Evolutionary conservation across 2,113 vertebrate genomes (phyloP).

Genomic region (Australoheros scitulus): DNA sequence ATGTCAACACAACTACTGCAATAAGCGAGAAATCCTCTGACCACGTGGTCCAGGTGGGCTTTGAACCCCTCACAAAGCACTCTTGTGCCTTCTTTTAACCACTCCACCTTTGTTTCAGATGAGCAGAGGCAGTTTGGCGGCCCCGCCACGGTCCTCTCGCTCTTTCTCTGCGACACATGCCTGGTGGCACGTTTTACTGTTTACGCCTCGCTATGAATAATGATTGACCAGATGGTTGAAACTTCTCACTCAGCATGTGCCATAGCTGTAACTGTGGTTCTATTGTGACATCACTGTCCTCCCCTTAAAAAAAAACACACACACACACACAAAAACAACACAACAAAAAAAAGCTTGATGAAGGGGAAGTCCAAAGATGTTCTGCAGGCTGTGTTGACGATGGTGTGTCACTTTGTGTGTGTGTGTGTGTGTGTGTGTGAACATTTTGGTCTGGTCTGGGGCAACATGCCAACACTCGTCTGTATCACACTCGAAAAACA

Average conservation of each 20-base stretch:
- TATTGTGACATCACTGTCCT: slow-evolving; percentile 49
- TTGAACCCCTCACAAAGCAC: neutral
- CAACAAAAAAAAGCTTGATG: neutral
- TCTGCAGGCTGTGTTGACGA: slow-evolving; percentile 3
- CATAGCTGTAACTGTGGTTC: slow-evolving; percentile 13
- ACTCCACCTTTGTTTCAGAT: neutral
- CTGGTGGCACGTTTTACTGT: slow-evolving; percentile 56
- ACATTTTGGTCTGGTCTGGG: slow-evolving; percentile 60
- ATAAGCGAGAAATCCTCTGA: neutral
- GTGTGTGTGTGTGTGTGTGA: slow-evolving; percentile 19
- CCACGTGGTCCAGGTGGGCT: neutral
- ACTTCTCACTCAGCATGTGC: slow-evolving; percentile 65
- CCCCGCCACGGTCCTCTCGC: slow-evolving; percentile 1
- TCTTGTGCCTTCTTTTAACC: neutral
- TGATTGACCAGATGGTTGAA: slow-evolving; percentile 68
- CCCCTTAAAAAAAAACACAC: neutral
- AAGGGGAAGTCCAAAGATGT: slow-evolving; percentile 36
- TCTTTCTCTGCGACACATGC: slow-evolving; percentile 50
- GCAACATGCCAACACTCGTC: slow-evolving; percentile 64
- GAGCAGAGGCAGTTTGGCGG: neutral
- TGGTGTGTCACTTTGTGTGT: slow-evolving; percentile 1
- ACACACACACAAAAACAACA: neutral
- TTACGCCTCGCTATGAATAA: slow-evolving; percentile 62
- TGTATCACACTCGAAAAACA: slow-evolving; percentile 61
- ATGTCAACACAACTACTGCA: neutral